Conservation (phyloP, 2,888 invertebrate species). For the Mylabris sibirica region DNA sequence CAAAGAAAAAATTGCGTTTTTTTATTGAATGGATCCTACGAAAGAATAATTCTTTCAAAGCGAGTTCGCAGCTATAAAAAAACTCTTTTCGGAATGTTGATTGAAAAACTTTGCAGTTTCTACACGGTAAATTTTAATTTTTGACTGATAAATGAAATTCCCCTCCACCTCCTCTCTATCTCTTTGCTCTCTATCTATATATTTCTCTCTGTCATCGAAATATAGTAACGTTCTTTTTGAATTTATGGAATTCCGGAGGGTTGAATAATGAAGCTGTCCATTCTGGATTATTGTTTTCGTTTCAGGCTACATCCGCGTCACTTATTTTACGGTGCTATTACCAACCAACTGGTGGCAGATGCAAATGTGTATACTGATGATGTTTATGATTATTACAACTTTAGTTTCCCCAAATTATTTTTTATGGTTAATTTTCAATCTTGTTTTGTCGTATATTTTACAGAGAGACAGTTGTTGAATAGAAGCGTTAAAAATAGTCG, state of each 20-base stretch:
- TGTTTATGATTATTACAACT: neutral
- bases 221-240: slow-evolving; percentile 25
- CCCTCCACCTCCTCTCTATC: neutral
- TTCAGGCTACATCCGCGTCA: slow-evolving; percentile 1
- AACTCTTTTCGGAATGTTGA: slow-evolving; percentile 35
- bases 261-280: slow-evolving; percentile 46
- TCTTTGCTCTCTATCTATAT: neutral
- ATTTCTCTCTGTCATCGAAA: neutral
- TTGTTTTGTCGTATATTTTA: neutral
- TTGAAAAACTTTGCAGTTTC: slow-evolving; percentile 36
- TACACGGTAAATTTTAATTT: slow-evolving; percentile 33
- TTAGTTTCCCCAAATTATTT: neutral
- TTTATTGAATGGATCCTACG: slow-evolving; percentile 24
- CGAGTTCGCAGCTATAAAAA: slow-evolving; percentile 23
- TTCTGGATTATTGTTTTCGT: slow-evolving; percentile 40
- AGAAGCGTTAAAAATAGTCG: neutral
- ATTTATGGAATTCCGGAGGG: slow-evolving; percentile 34
- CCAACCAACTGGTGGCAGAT: neutral
- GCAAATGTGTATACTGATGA: neutral
- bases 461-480: neutral
- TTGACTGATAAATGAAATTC: slow-evolving; percentile 33
- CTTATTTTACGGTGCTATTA: neutral
- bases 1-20: slow-evolving; percentile 31
- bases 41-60: slow-evolving; percentile 27
- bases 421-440: neutral